Conservation (phyloP, 2,888 invertebrate genomes). For the Stictocephala bisonia region DNA sequence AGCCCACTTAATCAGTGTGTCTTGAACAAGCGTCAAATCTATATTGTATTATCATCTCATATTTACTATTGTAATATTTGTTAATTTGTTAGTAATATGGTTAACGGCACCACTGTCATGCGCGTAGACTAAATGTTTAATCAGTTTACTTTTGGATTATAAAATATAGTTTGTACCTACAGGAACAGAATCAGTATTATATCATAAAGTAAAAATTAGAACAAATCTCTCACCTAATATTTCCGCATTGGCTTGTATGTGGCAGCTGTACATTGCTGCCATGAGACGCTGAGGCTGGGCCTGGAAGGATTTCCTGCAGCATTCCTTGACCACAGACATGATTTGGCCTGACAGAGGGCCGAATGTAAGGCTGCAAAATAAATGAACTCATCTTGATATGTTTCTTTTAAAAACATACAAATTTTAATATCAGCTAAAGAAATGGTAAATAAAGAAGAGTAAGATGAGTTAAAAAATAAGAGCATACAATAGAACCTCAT, state of each 20-base stretch:
- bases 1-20: too few relatives aligned
- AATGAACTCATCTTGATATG: not conserved
- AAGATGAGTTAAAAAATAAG: too few relatives aligned
- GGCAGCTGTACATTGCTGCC: constrained; percentile 93
- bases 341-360: constrained; percentile 81
- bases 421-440: too few relatives aligned
- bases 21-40: too few relatives aligned
- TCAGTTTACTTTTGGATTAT: too few relatives aligned
- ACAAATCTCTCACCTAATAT: constrained; percentile 80
- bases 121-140: too few relatives aligned
- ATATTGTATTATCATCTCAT: too few relatives aligned
- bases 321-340: constrained; percentile 90
- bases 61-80: too few relatives aligned
- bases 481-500: too few relatives aligned
- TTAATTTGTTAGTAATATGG: too few relatives aligned
- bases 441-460: too few relatives aligned
- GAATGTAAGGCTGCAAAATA: constrained; percentile 63
- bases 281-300: constrained; percentile 90
- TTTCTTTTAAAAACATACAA: not conserved
- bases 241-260: constrained; percentile 86
- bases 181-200: constrained; percentile 1
- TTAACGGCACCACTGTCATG: too few relatives aligned
- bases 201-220: constrained; percentile 2
- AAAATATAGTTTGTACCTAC: not conserved
- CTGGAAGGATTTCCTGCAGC: constrained; percentile 88